Evolutionary conservation across 1,140 invertebrate species (phyloP).

Genomic region (Zaprionus lachaisei): DNA sequence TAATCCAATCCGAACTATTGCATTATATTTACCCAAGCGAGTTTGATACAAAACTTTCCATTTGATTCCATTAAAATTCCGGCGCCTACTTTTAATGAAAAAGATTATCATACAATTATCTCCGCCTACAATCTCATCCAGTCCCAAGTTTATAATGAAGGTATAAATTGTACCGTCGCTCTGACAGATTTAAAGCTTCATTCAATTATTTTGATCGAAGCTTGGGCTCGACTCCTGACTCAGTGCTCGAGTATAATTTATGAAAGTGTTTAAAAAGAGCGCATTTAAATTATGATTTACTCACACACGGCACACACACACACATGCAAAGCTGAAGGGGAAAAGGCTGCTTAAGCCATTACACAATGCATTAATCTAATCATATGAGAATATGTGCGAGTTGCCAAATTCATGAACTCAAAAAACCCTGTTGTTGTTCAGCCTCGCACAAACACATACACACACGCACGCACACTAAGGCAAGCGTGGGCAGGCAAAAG

Average conservation of each 20-base stretch:
- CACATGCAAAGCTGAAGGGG: not conserved
- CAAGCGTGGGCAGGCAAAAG: slow-evolving; percentile 35
- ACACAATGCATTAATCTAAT: slow-evolving; percentile 80
- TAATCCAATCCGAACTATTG: not conserved
- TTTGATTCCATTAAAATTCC: not conserved
- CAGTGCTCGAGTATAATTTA: slow-evolving; percentile 16
- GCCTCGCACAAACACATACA: not conserved
- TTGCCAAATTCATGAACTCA: slow-evolving; percentile 73
- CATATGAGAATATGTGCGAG: slow-evolving; percentile 63
- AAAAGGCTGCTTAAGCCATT: slow-evolving; percentile 56
- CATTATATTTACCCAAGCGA: not conserved
- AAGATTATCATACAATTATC: not conserved
- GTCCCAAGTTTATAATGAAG: not conserved
- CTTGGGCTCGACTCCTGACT: not conserved
- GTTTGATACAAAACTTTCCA: not conserved
- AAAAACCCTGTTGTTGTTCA: slow-evolving; percentile 44
- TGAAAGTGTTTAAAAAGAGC: slow-evolving; percentile 41
- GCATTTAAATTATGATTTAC: slow-evolving; percentile 64
- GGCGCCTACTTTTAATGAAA: not conserved
- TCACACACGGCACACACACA: slow-evolving; percentile 23
- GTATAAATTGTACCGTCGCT: not conserved
- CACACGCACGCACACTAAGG: not conserved
- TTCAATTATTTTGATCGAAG: slow-evolving; percentile 24
- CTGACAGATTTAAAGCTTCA: slow-evolving; percentile 16
- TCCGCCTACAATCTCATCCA: not conserved